These are phyloP conservation scores for Ophraella communa DNA, from an alignment of 2,888 invertebrate genomes.

Conservation along the genomic window DNA sequence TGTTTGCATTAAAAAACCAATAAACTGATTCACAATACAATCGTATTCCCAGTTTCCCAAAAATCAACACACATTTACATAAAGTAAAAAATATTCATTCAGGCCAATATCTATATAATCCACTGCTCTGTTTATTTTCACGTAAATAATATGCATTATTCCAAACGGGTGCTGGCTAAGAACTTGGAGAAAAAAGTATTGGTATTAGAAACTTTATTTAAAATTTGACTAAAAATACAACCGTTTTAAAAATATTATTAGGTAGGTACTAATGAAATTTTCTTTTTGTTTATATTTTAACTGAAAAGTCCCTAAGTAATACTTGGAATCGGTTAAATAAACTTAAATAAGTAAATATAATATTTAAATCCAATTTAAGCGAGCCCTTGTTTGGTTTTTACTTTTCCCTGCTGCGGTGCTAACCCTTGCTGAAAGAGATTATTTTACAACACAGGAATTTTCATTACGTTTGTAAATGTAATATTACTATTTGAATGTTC, in stretches of 20 bases:
- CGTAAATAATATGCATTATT: neutral
- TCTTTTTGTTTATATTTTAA: too few relatives aligned
- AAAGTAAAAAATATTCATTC: neutral
- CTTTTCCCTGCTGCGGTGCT: neutral
- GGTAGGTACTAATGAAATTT: neutral
- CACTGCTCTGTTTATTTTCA: neutral
- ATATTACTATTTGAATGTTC: conserved; percentile 10
- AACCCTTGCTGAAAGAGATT: conserved; percentile 1
- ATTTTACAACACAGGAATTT: conserved; percentile 7
- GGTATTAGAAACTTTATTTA: neutral
- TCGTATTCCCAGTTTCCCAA: neutral
- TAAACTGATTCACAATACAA: too few relatives aligned
- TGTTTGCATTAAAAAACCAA: too few relatives aligned
- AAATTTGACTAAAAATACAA: neutral
- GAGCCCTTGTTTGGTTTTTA: neutral
- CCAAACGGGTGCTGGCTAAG: neutral
- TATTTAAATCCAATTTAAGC: neutral
- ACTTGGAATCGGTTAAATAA: too few relatives aligned
- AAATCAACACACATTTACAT: neutral
- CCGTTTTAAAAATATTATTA: neutral
- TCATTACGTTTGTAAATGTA: conserved; percentile 12
- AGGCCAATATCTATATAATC: neutral
- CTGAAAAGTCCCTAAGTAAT: too few relatives aligned
- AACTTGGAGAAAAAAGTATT: neutral
- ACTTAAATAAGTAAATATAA: too few relatives aligned